Percentiles rank a stretch among this genome's conserved stretches.
These are phyloP conservation scores for Oreohelix idahoensis DNA, from an alignment of 1,140 invertebrate genomes.

Conservation along the genomic window DNA sequence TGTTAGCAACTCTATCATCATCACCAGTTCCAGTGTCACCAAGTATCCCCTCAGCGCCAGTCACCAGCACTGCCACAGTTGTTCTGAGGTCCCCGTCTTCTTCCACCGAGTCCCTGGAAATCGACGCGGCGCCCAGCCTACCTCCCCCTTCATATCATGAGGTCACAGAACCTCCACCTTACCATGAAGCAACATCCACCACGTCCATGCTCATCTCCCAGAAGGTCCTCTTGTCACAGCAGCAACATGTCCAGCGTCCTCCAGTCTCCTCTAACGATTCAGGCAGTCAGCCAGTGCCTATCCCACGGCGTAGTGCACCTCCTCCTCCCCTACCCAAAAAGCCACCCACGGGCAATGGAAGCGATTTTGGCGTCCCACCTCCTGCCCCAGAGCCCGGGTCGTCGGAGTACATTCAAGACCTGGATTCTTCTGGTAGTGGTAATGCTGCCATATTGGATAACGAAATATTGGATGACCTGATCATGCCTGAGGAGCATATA, in stretches of 20 bases:
- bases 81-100: constrained; percentile 8
- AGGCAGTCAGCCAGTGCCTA: constrained; percentile 9
- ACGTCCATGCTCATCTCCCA: constrained; percentile 32
- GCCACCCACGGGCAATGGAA: not conserved
- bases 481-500: constrained; percentile 39
- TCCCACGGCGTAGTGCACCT: constrained; percentile 18
- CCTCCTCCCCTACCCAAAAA: constrained; percentile 27
- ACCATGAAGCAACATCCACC: constrained; percentile 42
- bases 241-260: constrained; percentile 7
- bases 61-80: not conserved
- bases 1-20: constrained; percentile 13
- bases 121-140: not conserved
- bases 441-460: not conserved
- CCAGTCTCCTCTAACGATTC: not conserved
- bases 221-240: not conserved
- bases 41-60: not conserved
- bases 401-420: constrained; percentile 32
- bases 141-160: constrained; percentile 48
- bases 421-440: not conserved
- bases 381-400: constrained; percentile 44
- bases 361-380: constrained; percentile 20
- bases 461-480: constrained; percentile 10
- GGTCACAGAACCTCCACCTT: constrained; percentile 43
- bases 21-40: not conserved
- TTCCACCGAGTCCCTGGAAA: not conserved